phyloP scores from a whole-genome alignment of 2,888 invertebrate genomes.

The Eristalinus sepulchralis region DNA sequence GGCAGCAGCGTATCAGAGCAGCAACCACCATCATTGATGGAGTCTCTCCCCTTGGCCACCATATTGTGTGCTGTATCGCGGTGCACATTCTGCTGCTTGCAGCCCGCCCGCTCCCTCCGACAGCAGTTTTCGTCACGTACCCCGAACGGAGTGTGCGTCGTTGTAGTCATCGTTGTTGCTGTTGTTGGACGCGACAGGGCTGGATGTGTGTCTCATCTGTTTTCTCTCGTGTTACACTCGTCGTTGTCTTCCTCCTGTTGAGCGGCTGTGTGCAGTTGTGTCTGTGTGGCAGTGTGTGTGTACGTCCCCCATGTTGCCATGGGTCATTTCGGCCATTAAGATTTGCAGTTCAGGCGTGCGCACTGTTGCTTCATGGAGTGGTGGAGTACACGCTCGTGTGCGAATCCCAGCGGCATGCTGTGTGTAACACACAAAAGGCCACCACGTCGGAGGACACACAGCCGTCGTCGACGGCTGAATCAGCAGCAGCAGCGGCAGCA shows the following conservation, averaged over 20 bases:
- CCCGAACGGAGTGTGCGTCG: slow-evolving; percentile 58
- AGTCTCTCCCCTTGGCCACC: slow-evolving; percentile 5
- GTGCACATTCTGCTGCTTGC: not conserved
- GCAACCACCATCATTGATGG: not conserved
- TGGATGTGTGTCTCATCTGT: slow-evolving; percentile 30
- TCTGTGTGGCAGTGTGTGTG: not conserved
- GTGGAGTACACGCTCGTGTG: slow-evolving; percentile 15
- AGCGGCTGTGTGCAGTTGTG: not conserved
- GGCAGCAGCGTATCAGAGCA: slow-evolving; percentile 60
- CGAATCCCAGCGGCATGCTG: slow-evolving; percentile 55
- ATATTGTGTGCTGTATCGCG: slow-evolving; percentile 23
- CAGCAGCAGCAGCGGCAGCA: slow-evolving; percentile 8
- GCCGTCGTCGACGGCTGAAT: not conserved
- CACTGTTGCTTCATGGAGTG: slow-evolving; percentile 46
- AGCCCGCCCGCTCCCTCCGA: no score
- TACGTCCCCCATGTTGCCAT: slow-evolving; percentile 52
- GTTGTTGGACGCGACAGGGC: not conserved
- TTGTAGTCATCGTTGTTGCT: not conserved
- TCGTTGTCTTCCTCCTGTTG: slow-evolving; percentile 30
- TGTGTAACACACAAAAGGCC: slow-evolving; percentile 56
- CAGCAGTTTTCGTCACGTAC: not conserved
- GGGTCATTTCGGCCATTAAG: slow-evolving; percentile 71
- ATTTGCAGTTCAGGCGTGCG: slow-evolving; percentile 70
- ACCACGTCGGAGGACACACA: slow-evolving; percentile 4
- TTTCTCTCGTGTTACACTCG: slow-evolving; percentile 4